Evolutionary conservation across 2,888 invertebrate genomes (phyloP).

Genomic region (Lasioglossum villosulum): DNA sequence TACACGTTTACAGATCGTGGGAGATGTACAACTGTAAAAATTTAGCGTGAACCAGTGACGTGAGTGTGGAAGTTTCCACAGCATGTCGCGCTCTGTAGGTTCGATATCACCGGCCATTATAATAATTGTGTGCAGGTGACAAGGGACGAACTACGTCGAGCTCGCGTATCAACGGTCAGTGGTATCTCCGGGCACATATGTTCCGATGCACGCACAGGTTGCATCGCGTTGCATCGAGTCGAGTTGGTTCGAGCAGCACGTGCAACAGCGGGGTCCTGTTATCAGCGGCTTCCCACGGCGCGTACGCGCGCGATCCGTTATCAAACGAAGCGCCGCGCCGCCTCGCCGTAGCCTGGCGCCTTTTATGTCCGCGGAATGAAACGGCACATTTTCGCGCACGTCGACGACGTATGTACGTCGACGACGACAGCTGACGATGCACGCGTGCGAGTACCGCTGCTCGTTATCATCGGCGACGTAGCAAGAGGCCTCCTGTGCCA

Average conservation of each 20-base stretch:
- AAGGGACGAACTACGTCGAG: background rate
- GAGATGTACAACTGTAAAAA: background rate
- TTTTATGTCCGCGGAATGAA: constrained; percentile 58
- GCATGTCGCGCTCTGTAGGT: background rate
- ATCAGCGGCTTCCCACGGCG: constrained; percentile 64
- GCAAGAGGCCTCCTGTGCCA: background rate
- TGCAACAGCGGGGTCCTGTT: constrained; percentile 57
- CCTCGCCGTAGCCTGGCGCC: constrained; percentile 42
- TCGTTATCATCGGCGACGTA: constrained; percentile 22
- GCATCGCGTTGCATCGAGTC: constrained; percentile 39
- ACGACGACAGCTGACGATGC: constrained; percentile 37
- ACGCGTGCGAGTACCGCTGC: constrained; percentile 16
- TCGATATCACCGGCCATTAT: constrained; percentile 10
- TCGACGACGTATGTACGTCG: constrained; percentile 21
- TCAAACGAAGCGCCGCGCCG: constrained; percentile 45
- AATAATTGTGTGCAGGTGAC: constrained; percentile 1
- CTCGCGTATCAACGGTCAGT: constrained; percentile 22
- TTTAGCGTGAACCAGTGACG: constrained; percentile 18
- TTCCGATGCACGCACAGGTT: constrained; percentile 42
- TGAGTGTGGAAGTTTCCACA: background rate
- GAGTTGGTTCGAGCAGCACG: constrained; percentile 36
- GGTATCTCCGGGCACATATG: constrained; percentile 30
- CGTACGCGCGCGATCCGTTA: constrained; percentile 60
- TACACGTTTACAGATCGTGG: background rate
- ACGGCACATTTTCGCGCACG: constrained; percentile 52